Conservation (phyloP, 2,797 vertebrate species). For the Gambusia yucatana region DNA sequence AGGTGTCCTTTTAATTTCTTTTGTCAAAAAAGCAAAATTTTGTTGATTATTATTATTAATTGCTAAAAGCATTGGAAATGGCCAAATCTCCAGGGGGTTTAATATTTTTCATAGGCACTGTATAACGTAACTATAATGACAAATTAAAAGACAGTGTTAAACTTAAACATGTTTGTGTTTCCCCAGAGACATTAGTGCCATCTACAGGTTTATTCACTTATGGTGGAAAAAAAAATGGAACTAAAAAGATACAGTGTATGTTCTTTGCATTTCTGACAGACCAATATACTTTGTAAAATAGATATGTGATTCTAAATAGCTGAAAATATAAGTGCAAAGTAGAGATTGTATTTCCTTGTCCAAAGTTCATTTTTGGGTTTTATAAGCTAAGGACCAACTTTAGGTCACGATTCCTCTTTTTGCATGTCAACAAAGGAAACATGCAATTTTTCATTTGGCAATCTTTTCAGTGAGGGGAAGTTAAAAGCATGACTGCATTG, state of each 20-base stretch:
- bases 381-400: slow-evolving; percentile 39
- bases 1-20: not conserved
- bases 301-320: not conserved
- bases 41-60: not conserved
- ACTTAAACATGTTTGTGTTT: slow-evolving; percentile 4
- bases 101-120: not conserved
- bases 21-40: not conserved
- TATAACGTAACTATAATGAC: not conserved
- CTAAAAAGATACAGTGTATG: not conserved
- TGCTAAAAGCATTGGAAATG: not conserved
- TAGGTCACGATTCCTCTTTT: slow-evolving; percentile 70
- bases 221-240: not conserved
- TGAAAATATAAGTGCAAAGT: slow-evolving; percentile 23
- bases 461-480: slow-evolving; percentile 69
- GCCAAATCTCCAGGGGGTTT: not conserved
- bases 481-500: slow-evolving; percentile 48
- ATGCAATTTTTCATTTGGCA: slow-evolving; percentile 72
- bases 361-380: slow-evolving; percentile 13
- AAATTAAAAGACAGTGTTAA: not conserved
- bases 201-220: slow-evolving; percentile 42
- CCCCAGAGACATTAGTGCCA: slow-evolving; percentile 33
- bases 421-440: slow-evolving; percentile 55
- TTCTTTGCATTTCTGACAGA: slow-evolving; percentile 1
- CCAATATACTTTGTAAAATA: not conserved
- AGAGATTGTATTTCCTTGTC: slow-evolving; percentile 10